Base-by-base conservation (phyloP, 2,888 invertebrate genomes). In the Brenthis ino region DNA sequence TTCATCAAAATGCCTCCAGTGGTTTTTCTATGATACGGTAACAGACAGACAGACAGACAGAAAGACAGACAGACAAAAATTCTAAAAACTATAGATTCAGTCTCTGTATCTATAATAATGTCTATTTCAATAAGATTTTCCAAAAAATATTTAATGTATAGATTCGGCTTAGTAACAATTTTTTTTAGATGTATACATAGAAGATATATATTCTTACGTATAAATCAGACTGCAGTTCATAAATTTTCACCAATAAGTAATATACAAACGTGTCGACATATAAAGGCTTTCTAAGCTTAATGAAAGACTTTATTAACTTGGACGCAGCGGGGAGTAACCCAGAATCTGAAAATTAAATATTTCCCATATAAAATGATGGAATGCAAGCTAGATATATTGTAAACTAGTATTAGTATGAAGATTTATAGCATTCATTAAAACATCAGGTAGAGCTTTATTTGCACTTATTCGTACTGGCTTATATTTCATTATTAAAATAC, bases 271-370 rank as follows among this genome's bases (percentile, higher is more conserved):
- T 67, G 67, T 50, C 50, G 37, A 50, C 54, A 37, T 50, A 37
- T 58, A 58, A 43, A 57, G 53, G 55, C 43, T 51, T 33, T 37
- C 60, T 54, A 50, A 51, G 61, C 67, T 69, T 74, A 74, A 74
- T 71, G 70, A 74, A 74, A 74, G 65, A 67, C 68, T 72, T 69
- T 70, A 74, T 70, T 70, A 73, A 74, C 51, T 55, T 47, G 56
- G 47, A 55, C 68, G 16, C 73, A 65, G 64, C 74, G 58, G 74
- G 72, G 64, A 48, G 67, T 51, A 50, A 51, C 33, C 56, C 64
- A 60, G 60, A 60, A 67, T 66, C 65, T 72, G 69, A 65, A 70
- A 70, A 71, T 73, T 69, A 73, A 73, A 71, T 71, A 69, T 73
- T 61, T 54, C 12, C 53, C 54, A 24, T 12, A 51, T 63, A 63